phyloP scores from a whole-genome alignment of 2,113 vertebrate genomes.

The Boleophthalmus pectinirostris region DNA sequence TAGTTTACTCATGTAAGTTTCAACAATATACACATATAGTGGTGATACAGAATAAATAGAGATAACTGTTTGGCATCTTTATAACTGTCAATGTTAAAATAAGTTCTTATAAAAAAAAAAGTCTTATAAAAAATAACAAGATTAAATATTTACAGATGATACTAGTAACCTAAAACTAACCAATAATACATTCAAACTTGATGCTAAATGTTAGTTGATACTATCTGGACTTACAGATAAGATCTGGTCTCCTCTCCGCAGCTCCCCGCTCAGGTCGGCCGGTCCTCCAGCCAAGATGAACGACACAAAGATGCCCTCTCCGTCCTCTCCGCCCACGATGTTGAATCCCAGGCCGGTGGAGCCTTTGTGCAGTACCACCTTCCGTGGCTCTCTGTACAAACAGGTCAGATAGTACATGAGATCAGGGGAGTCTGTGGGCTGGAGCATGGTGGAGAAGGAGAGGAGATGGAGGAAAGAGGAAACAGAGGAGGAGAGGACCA shows the following conservation, averaged over 20 bases:
- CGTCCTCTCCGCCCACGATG: conserved; percentile 95
- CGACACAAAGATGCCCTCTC: conserved; percentile 97
- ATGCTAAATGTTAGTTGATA: background rate
- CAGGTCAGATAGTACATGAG: conserved; percentile 79
- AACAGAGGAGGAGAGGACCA: conserved; percentile 23
- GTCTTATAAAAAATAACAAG: too few species aligned
- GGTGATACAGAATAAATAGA: background rate
- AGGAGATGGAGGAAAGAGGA: background rate
- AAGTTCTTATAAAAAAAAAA: too few species aligned
- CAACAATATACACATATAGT: too few species aligned
- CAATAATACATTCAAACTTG: background rate
- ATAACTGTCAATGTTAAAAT: too few species aligned
- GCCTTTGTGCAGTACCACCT: conserved; percentile 94
- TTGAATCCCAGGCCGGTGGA: conserved; percentile 97
- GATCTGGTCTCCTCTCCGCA: conserved; percentile 94
- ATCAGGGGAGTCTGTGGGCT: conserved; percentile 68
- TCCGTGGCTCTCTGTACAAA: conserved; percentile 91
- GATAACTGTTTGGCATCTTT: too few species aligned
- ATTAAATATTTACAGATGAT: too few species aligned
- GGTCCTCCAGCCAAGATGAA: conserved; percentile 97
- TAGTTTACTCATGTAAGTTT: background rate
- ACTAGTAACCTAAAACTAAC: too few species aligned
- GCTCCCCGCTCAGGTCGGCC: conserved; percentile 93
- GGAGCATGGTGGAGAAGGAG: conserved; percentile 62
- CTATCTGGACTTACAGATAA: conserved; percentile 85